A percentile compares a stretch with the other conserved stretches of the same genome.
These are phyloP conservation scores for Platynereis dumerilii DNA, from an alignment of 2,888 invertebrate species.

Conservation along the genomic window DNA sequence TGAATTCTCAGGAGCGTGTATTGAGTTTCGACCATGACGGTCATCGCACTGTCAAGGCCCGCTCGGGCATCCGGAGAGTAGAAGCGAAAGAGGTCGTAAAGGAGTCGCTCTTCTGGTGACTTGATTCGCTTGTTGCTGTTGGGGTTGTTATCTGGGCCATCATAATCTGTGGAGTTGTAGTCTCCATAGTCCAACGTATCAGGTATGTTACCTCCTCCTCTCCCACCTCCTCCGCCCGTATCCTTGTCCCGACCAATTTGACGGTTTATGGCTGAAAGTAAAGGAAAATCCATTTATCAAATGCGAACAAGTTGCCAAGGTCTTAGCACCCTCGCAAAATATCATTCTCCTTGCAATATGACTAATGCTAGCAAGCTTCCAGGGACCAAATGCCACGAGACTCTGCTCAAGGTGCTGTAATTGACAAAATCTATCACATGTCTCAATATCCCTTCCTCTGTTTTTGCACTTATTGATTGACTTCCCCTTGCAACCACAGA, in stretches of 20 bases:
- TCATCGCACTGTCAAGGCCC: conserved; percentile 12
- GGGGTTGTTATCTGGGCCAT: neutral
- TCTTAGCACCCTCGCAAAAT: no score
- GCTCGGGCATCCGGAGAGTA: conserved; percentile 24
- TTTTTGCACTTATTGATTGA: no score
- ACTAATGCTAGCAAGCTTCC: no score
- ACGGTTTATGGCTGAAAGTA: conserved; percentile 7
- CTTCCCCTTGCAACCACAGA: no score
- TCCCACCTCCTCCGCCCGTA: neutral
- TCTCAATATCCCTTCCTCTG: no score
- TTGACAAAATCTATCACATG: no score
- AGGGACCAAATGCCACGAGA: no score
- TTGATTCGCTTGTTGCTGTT: neutral
- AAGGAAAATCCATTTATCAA: no score
- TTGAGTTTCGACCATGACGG: conserved; percentile 15
- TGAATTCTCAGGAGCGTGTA: conserved; percentile 24
- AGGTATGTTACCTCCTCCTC: neutral
- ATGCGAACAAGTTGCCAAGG: no score
- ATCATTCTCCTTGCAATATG: no score
- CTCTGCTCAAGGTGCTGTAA: no score
- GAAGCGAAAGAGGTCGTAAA: conserved; percentile 12
- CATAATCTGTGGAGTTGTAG: neutral
- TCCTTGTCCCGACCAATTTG: neutral
- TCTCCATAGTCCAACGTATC: neutral
- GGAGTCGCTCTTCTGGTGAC: conserved; percentile 19